Conservation (phyloP, 2,113 vertebrate species). For the Phoxinus phoxinus region DNA sequence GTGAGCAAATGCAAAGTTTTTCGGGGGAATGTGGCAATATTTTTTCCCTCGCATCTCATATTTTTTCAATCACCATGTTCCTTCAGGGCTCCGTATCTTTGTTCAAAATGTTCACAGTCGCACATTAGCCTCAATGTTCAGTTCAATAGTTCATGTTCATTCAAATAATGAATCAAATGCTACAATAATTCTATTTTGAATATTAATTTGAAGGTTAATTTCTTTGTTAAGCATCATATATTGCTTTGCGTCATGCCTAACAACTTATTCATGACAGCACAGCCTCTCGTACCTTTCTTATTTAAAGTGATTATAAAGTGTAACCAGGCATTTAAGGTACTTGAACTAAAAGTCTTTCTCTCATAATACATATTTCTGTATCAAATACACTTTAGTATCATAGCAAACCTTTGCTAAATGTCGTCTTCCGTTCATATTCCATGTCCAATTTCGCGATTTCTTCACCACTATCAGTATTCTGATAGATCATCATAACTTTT, state of each 20-base stretch:
- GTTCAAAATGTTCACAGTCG: too few relatives aligned
- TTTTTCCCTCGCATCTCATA: too few relatives aligned
- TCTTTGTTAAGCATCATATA: background rate
- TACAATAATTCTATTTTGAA: background rate
- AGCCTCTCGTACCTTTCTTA: too few relatives aligned
- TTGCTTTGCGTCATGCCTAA: background rate
- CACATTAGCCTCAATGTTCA: too few relatives aligned
- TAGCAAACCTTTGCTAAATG: background rate
- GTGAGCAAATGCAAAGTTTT: too few relatives aligned
- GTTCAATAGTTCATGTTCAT: too few relatives aligned
- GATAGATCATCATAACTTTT: background rate
- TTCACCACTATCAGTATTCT: background rate
- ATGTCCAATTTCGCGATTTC: background rate
- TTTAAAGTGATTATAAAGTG: background rate
- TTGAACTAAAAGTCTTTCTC: background rate
- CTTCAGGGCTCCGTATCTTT: too few relatives aligned
- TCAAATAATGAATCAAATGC: too few relatives aligned
- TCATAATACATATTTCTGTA: background rate
- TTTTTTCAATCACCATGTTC: too few relatives aligned
- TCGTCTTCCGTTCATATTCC: background rate
- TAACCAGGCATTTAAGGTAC: background rate
- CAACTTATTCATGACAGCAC: too few relatives aligned
- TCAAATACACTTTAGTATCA: background rate
- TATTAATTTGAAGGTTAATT: background rate
- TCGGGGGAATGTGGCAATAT: too few relatives aligned